phyloP scores from a whole-genome alignment of 2,797 vertebrate species.

The Heliangelus exortis region DNA sequence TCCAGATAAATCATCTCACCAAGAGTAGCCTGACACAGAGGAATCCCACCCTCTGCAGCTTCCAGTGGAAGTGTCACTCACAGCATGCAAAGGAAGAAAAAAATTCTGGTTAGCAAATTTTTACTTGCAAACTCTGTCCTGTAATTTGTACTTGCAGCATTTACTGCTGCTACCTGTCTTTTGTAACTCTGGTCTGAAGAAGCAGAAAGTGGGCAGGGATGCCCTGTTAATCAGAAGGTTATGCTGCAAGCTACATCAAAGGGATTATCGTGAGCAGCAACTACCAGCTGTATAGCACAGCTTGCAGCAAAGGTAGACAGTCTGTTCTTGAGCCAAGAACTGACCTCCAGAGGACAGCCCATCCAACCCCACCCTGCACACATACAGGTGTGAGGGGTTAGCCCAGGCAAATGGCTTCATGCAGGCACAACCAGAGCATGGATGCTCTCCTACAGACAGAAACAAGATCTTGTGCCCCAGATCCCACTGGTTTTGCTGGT shows the following conservation, averaged over 20 bases:
- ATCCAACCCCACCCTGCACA: not conserved
- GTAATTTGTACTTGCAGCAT: not conserved
- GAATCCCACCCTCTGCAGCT: not conserved
- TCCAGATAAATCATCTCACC: not conserved
- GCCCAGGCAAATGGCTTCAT: not conserved
- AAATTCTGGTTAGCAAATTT: not conserved
- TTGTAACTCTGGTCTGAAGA: not conserved
- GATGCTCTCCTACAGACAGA: not conserved
- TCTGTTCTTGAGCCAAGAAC: not conserved
- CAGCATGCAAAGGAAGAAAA: not conserved
- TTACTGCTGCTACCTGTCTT: not conserved
- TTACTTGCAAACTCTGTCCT: not conserved
- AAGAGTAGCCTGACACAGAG: not conserved
- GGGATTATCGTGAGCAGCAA: not conserved
- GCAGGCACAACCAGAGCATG: not conserved
- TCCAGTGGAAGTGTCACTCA: not conserved
- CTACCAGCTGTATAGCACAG: not conserved
- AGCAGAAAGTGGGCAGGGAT: not conserved
- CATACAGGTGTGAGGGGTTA: accelerated
- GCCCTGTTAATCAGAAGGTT: not conserved
- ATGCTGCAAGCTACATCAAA: not conserved
- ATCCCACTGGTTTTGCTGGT: not conserved
- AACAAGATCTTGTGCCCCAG: not conserved
- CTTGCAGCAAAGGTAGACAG: not conserved
- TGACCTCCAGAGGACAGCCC: not conserved